Conservation (phyloP, 2,113 vertebrate genomes). For the Lota lota region DNA sequence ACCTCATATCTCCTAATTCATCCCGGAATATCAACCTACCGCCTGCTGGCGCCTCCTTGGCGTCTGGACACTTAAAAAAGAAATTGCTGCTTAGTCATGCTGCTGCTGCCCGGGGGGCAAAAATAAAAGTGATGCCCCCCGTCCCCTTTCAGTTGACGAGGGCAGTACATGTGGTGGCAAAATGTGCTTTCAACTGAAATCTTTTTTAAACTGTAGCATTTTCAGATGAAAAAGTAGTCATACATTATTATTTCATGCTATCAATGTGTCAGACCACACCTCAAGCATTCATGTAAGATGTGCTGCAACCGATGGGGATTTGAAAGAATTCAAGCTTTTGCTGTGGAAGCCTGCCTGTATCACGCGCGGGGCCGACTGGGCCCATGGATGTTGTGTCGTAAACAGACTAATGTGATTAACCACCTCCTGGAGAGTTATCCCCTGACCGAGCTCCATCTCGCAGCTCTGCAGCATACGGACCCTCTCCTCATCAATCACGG, state of each 20-base stretch:
- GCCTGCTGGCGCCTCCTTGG: not conserved
- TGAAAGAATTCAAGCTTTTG: not conserved
- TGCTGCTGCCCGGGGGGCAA: no score
- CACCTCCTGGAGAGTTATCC: not conserved
- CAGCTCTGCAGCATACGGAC: not conserved
- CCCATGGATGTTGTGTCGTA: not conserved
- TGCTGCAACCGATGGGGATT: not conserved
- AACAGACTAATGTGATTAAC: not conserved
- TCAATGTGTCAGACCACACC: not conserved
- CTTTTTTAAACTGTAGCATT: no score
- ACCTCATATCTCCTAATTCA: not conserved
- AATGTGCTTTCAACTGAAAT: no score
- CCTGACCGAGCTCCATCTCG: not conserved
- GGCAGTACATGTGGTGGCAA: no score
- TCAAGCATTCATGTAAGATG: not conserved
- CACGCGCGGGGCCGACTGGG: not conserved
- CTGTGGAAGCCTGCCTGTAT: not conserved
- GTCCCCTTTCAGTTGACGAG: no score
- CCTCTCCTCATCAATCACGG: no score
- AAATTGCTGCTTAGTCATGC: not conserved
- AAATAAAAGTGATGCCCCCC: no score
- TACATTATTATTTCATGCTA: no score
- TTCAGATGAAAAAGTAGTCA: no score
- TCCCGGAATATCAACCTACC: not conserved
- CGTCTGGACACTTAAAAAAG: not conserved